A percentile compares a stretch with the other conserved stretches of the same genome.
Evolutionary conservation across 2,888 invertebrate genomes (phyloP).

Genomic region (Atrina japonica): DNA sequence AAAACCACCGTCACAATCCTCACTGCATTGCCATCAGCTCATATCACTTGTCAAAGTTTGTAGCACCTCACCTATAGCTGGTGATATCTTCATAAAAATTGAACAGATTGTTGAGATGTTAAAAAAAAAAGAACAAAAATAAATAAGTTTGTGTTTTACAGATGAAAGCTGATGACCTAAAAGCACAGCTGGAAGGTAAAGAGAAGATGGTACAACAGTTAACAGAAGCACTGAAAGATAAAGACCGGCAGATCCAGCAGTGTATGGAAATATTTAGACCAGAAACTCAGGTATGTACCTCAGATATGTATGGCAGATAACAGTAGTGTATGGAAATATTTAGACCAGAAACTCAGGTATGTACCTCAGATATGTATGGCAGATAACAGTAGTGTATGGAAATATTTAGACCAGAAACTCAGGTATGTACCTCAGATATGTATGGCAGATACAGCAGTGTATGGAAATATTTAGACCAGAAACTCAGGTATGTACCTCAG

Average conservation of each 20-base stretch:
- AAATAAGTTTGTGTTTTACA: not conserved
- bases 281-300: slow-evolving; percentile 27
- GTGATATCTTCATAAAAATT: no score
- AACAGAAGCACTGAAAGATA: slow-evolving; percentile 33
- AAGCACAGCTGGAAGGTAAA: slow-evolving; percentile 33
- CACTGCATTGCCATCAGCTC: no score
- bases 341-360: no score
- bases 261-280: slow-evolving; percentile 41
- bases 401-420: not conserved
- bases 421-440: not conserved
- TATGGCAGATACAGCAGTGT: not conserved
- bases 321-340: not conserved
- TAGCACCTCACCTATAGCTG: no score
- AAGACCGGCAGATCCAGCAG: slow-evolving; percentile 40
- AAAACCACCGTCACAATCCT: no score
- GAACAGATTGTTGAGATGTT: not conserved
- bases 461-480: no score
- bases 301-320: no score
- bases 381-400: no score
- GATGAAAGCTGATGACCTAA: slow-evolving; percentile 23
- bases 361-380: no score
- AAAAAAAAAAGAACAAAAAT: not conserved
- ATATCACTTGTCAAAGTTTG: no score
- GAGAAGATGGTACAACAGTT: slow-evolving; percentile 36
- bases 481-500: no score